Conservation (phyloP, 2,797 vertebrate genomes). For the Oreochromis grahami region DNA sequence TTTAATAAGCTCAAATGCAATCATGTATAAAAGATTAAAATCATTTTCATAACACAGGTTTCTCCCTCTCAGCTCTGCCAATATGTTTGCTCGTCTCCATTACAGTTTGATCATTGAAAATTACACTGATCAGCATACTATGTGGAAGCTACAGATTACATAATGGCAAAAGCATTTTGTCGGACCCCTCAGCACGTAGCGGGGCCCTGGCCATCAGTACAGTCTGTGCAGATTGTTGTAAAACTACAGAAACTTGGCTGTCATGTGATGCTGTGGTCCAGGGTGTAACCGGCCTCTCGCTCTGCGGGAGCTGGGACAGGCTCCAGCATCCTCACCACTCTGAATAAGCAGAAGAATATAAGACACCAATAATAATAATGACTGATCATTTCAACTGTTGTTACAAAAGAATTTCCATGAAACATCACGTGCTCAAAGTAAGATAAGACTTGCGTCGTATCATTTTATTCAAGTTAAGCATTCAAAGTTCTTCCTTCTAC, state of each 20-base stretch:
- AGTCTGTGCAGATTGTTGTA: background rate
- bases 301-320: background rate
- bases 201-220: rapidly evolving
- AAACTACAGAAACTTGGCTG: background rate
- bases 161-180: no score
- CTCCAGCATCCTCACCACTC: background rate
- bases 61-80: no score
- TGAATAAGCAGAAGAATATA: background rate
- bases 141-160: no score
- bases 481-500: background rate
- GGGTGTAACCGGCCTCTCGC: background rate
- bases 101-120: no score
- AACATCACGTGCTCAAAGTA: background rate
- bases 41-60: no score
- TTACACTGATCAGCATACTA: no score
- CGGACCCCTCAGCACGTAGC: no score
- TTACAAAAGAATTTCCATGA: background rate
- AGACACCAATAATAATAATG: background rate
- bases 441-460: background rate
- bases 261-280: background rate
- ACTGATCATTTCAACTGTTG: background rate
- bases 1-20: no score
- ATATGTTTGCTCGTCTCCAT: no score
- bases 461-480: background rate
- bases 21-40: no score